Evolutionary conservation across 92 coral and sea anemone species (phyloP).

Genomic region (Nematostella vectensis): DNA sequence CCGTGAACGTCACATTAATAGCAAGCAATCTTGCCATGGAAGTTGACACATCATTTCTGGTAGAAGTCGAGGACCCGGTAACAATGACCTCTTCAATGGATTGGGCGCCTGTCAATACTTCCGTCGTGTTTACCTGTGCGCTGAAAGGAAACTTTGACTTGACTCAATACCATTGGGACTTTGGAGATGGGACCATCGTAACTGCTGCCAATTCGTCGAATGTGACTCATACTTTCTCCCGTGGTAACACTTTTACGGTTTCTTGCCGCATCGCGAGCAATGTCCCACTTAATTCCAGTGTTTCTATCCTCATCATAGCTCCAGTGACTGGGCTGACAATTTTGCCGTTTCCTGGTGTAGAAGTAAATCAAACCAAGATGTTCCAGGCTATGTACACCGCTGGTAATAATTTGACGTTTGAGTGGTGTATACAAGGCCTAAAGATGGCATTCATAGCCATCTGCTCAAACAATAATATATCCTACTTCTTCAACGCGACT

Average conservation of each 20-base stretch:
- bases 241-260: conserved; percentile 36
- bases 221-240: conserved; percentile 41
- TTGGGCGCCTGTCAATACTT: conserved; percentile 15
- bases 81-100: conserved; percentile 21
- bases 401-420: conserved; percentile 77
- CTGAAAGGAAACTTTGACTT: conserved; percentile 21
- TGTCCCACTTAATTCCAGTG: conserved; percentile 8
- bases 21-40: conserved; percentile 52
- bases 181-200: conserved; percentile 51
- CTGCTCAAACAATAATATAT: conserved; percentile 25
- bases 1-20: conserved; percentile 47
- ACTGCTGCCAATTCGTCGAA: conserved; percentile 9
- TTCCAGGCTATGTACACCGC: conserved; percentile 38
- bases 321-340: conserved; percentile 49
- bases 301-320: conserved; percentile 48
- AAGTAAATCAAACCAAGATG: conserved; percentile 41
- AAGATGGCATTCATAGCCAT: conserved; percentile 16
- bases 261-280: conserved; percentile 26
- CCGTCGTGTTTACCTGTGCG: conserved; percentile 21
- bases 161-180: conserved; percentile 45
- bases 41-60: conserved; percentile 20
- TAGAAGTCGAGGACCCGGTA: conserved; percentile 39
- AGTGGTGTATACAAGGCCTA: conserved; percentile 44
- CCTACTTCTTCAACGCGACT: conserved; percentile 38
- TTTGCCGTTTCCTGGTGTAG: conserved; percentile 50